Percentiles rank a stretch among this genome's conserved stretches.
These are phyloP conservation scores for Drosophila seclusa DNA, from an alignment of 2,888 invertebrate genomes.

Conservation along the genomic window DNA sequence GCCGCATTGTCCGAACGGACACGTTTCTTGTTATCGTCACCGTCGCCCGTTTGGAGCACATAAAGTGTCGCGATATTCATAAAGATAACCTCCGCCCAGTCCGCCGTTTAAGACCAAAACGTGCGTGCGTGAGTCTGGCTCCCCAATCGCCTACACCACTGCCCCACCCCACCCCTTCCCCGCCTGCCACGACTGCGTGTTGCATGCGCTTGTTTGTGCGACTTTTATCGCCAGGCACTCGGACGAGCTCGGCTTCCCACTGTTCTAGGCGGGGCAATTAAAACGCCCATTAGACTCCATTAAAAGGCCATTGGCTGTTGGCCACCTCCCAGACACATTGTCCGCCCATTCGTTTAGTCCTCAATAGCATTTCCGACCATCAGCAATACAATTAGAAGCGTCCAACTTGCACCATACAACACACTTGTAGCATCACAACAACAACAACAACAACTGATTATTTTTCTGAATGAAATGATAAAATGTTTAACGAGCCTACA, in stretches of 20 bases:
- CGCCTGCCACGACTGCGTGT: not conserved
- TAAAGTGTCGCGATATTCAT: constrained; percentile 80
- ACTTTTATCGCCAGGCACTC: constrained; percentile 25
- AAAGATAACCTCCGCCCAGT: constrained; percentile 66
- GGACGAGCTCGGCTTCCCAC: not conserved
- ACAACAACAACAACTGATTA: not conserved
- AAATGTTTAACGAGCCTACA: not conserved
- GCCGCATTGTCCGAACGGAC: constrained; percentile 47
- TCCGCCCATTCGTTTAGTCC: not conserved
- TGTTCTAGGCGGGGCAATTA: constrained; percentile 33
- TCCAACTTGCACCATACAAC: constrained; percentile 11
- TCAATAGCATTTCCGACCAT: not conserved
- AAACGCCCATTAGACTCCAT: constrained; percentile 53
- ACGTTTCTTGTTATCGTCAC: constrained; percentile 29
- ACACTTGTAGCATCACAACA: constrained; percentile 2
- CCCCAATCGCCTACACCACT: not conserved
- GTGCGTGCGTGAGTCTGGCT: constrained; percentile 39
- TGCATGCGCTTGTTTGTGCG: constrained; percentile 9
- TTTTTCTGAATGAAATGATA: not conserved
- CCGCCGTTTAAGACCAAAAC: constrained; percentile 47
- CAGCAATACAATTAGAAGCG: constrained; percentile 13
- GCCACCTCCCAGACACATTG: constrained; percentile 5
- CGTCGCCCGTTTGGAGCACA: constrained; percentile 43
- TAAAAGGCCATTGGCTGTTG: constrained; percentile 40
- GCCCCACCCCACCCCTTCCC: no score